A percentile compares a stretch with the other conserved stretches of the same genome.
Evolutionary conservation across 2,888 invertebrate species (phyloP).

Genomic region (Teleogryllus oceanicus): DNA sequence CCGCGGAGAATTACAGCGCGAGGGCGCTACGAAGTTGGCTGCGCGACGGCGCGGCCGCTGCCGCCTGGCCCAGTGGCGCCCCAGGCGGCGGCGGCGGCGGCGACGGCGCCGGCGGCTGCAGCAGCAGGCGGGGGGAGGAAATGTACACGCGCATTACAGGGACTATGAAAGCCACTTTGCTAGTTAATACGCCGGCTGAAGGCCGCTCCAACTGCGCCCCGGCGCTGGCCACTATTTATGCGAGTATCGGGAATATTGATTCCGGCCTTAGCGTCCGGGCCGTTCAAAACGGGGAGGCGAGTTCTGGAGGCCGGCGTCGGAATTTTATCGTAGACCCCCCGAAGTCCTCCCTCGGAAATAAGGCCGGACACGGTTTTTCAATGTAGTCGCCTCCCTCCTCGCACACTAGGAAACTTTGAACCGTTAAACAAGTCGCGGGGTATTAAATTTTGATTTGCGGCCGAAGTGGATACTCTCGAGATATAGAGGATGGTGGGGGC

Average conservation of each 20-base stretch:
- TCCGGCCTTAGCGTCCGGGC: not conserved
- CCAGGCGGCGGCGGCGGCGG: not conserved
- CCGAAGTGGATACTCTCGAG: not conserved
- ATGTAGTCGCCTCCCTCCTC: not conserved
- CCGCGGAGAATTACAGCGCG: not conserved
- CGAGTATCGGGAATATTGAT: conserved; percentile 18
- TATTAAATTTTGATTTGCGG: not conserved
- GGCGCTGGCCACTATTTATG: not conserved
- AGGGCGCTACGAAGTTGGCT: not conserved
- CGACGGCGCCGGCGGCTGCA: not conserved
- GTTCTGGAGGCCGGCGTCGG: too few species aligned
- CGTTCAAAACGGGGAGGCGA: too few species aligned
- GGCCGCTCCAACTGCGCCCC: not conserved
- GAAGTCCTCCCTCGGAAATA: not conserved
- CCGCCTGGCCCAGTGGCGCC: not conserved
- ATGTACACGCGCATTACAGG: not conserved
- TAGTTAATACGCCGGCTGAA: conserved; percentile 18
- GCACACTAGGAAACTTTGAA: not conserved
- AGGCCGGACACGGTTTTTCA: not conserved
- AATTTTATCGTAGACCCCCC: not conserved
- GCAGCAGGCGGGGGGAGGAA: not conserved
- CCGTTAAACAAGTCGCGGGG: not conserved
- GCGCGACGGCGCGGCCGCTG: not conserved
- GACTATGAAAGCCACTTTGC: conserved; percentile 18
- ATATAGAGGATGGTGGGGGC: too few species aligned